A percentile compares a stretch with the other conserved stretches of the same genome.
Evolutionary conservation across 1,140 invertebrate genomes (phyloP).

Genomic region (Caenorhabditis elegans): DNA sequence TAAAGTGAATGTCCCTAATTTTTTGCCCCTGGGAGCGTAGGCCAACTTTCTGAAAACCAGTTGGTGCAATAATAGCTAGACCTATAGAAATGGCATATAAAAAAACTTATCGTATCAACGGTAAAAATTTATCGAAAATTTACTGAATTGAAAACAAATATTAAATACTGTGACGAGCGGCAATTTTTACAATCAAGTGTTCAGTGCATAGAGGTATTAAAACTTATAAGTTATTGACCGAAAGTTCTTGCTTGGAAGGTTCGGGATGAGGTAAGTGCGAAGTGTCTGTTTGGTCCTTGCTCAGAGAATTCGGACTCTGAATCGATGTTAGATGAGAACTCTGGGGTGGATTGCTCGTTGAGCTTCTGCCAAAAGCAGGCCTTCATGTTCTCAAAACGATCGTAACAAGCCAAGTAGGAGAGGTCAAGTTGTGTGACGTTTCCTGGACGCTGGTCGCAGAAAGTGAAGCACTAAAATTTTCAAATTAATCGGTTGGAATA

Average conservation of each 20-base stretch:
- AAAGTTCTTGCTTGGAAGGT: conserved; percentile 5
- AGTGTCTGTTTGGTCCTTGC: background rate
- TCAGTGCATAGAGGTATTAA: background rate
- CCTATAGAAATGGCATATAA: no score
- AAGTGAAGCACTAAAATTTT: conserved; percentile 56
- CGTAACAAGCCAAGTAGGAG: conserved; percentile 49
- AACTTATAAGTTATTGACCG: background rate
- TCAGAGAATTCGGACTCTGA: background rate
- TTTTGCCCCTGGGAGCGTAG: no score
- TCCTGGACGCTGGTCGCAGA: conserved; percentile 64
- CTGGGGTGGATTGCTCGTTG: background rate
- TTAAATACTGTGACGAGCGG: background rate
- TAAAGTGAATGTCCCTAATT: no score
- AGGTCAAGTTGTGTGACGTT: conserved; percentile 59
- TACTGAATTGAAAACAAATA: background rate
- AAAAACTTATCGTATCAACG: no score
- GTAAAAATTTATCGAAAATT: no score
- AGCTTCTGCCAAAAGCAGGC: conserved; percentile 47
- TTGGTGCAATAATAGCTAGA: no score
- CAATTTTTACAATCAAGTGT: conserved; percentile 9
- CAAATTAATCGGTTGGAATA: background rate
- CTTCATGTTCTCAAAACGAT: conserved; percentile 51
- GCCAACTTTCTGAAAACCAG: no score
- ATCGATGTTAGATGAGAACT: conserved; percentile 2
- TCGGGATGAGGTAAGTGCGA: background rate